A percentile compares a stretch with the other conserved stretches of the same genome.
Conservation (phyloP, 1,140 invertebrate genomes). For the Sesamia nonagrioides region DNA sequence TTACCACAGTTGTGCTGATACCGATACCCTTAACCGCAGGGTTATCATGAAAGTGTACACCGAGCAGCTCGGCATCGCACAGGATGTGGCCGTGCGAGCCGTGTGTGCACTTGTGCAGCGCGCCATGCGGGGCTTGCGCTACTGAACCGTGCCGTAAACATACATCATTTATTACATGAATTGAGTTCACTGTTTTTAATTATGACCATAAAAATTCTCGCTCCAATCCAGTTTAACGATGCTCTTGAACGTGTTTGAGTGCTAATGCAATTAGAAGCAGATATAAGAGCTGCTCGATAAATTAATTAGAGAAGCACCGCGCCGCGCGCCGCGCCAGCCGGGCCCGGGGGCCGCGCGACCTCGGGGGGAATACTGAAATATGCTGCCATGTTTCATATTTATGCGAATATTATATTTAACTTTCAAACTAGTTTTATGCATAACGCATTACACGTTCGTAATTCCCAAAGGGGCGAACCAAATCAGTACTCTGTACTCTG, state of each 20-base stretch:
- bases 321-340: background rate
- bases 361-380: slow-evolving; percentile 2
- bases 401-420: slow-evolving; percentile 30
- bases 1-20: slow-evolving; percentile 18
- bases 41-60: slow-evolving; percentile 14
- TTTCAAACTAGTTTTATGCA: slow-evolving; percentile 40
- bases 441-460: slow-evolving; percentile 27
- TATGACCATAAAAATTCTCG: slow-evolving; percentile 40
- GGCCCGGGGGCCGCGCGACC: too few species aligned
- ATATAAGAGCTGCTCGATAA: slow-evolving; percentile 35
- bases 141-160: slow-evolving; percentile 2
- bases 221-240: slow-evolving; percentile 25
- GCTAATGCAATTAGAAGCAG: slow-evolving; percentile 39
- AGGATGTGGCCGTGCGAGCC: background rate
- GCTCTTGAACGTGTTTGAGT: slow-evolving; percentile 28
- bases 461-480: slow-evolving; percentile 18
- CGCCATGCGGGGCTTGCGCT: background rate
- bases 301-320: slow-evolving; percentile 34
- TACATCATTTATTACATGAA: slow-evolving; percentile 22
- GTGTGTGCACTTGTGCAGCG: background rate
- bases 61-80: background rate
- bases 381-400: slow-evolving; percentile 31
- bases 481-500: background rate
- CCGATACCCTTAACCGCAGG: slow-evolving; percentile 32
- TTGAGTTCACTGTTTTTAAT: slow-evolving; percentile 13